Evolutionary conservation across 1,140 invertebrate species (phyloP).

Genomic region (Oryzaephilus surinamensis): DNA sequence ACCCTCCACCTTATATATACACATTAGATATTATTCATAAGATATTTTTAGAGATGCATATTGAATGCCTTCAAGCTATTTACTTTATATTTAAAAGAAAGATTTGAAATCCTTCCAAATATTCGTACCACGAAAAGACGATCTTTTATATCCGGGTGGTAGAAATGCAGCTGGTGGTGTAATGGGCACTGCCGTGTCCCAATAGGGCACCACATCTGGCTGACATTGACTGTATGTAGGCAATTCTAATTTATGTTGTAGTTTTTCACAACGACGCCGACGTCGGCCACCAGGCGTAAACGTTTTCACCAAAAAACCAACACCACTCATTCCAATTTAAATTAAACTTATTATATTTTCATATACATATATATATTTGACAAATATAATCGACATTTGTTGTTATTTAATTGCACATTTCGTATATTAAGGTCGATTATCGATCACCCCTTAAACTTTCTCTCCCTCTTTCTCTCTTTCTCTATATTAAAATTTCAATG

Average conservation of each 20-base stretch:
- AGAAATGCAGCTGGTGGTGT: conserved; percentile 54
- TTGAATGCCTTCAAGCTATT: too few relatives aligned
- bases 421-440: too few relatives aligned
- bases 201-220: conserved; percentile 45
- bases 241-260: conserved; percentile 44
- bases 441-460: too few relatives aligned
- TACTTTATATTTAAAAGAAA: too few relatives aligned
- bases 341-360: conserved; percentile 2
- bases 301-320: conserved; percentile 54
- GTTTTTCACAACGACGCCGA: conserved; percentile 48
- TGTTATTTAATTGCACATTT: too few relatives aligned
- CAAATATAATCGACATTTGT: background rate
- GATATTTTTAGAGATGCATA: too few relatives aligned
- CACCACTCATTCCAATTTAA: conserved; percentile 43
- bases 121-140: conserved; percentile 14
- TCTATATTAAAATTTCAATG: too few relatives aligned
- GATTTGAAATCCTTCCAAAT: too few relatives aligned
- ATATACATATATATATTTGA: background rate
- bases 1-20: too few relatives aligned
- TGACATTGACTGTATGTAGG: conserved; percentile 43
- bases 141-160: conserved; percentile 17
- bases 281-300: conserved; percentile 51
- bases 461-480: too few relatives aligned
- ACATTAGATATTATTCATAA: too few relatives aligned
- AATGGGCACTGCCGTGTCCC: conserved; percentile 48